Conservation (phyloP, 23 tunicate species). For the Aplidium turbinatum region DNA sequence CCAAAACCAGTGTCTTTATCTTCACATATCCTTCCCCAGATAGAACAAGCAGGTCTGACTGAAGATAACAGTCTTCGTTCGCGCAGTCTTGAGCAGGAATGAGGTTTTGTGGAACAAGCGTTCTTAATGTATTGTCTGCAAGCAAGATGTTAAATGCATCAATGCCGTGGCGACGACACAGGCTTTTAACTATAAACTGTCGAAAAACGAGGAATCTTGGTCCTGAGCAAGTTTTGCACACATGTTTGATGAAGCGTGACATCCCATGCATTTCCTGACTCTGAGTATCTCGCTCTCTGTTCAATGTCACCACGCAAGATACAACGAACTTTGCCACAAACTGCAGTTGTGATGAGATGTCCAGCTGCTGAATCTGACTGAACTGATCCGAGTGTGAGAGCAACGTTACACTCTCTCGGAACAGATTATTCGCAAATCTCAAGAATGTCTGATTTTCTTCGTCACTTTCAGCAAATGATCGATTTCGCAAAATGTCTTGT, state of each 20-base stretch:
- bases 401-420: background rate
- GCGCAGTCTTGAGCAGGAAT: conserved; percentile 8
- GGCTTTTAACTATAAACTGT: conserved; percentile 19
- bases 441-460: background rate
- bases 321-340: conserved; percentile 25
- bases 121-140: background rate
- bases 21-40: conserved; percentile 20
- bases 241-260: background rate
- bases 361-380: conserved; percentile 31
- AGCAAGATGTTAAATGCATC: conserved; percentile 24
- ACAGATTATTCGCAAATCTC: background rate
- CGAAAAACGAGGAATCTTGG: background rate
- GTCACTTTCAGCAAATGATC: background rate
- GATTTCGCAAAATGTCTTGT: conserved; percentile 32
- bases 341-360: conserved; percentile 19
- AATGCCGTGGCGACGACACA: conserved; percentile 41
- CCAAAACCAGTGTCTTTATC: conserved; percentile 2
- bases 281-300: background rate
- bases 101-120: conserved; percentile 30
- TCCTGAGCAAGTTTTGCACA: background rate
- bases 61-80: background rate
- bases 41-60: background rate
- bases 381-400: background rate
- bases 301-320: background rate
- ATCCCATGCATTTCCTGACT: background rate